phyloP scores from a whole-genome alignment of 2,888 invertebrate genomes.

The Neoitamus cyanurus region DNA sequence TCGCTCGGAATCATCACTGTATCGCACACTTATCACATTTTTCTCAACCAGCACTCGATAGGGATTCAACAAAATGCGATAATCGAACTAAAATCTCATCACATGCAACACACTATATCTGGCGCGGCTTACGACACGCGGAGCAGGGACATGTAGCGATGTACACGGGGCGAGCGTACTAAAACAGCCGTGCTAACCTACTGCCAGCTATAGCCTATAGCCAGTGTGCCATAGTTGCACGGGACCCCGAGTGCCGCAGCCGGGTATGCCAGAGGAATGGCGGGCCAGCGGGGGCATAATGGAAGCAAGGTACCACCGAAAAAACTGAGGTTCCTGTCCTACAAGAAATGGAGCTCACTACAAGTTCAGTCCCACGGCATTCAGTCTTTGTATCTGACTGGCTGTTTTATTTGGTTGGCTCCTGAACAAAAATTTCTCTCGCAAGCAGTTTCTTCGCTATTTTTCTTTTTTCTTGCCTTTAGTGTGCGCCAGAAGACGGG shows the following conservation, averaged over 20 bases:
- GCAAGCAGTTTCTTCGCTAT: background rate
- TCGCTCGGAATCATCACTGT: background rate
- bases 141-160: background rate
- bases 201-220: conserved; percentile 22
- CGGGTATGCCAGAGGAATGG: background rate
- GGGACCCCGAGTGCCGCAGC: background rate
- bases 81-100: background rate
- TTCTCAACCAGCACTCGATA: background rate
- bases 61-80: background rate
- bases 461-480: conserved; percentile 3
- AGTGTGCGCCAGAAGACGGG: background rate
- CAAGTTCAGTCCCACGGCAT: conserved; percentile 16
- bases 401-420: conserved; percentile 40
- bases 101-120: conserved; percentile 11
- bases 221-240: background rate
- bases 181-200: conserved; percentile 40
- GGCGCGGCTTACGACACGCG: background rate
- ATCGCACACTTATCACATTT: background rate
- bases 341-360: conserved; percentile 29
- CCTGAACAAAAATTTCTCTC: conserved; percentile 34
- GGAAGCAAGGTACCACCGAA: conserved; percentile 17
- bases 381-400: conserved; percentile 43
- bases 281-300: background rate
- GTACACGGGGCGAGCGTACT: background rate
- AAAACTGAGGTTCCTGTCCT: conserved; percentile 40